Evolutionary conservation across 2,113 vertebrate genomes (phyloP), one percentile per base, ranked within the genome.

Genomic region (Malaclemys terrapin): DNA sequence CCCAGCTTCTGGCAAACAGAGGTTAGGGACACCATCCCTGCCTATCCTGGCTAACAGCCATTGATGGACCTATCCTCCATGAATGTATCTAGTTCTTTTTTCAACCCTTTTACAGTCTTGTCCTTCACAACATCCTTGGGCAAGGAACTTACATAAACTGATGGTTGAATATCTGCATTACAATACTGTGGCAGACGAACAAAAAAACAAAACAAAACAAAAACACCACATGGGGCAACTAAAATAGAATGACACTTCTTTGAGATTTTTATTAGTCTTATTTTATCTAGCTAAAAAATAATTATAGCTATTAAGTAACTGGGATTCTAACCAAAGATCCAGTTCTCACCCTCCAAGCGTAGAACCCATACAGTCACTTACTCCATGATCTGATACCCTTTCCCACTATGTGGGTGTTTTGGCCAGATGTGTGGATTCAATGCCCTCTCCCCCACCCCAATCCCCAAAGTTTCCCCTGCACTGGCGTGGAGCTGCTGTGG

Each of bases 151-250:
- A 62, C 11, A 79, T 79, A 54, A 2, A 38, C 24, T 38, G 76
- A 56, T 81, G 53, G 17, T 45, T 50, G 79, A 50, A 62, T 7
- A 53, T 90, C 82, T 83, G 29, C 47, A 79, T 3, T 27, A 54
- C 2, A 94, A 86, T 6, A 10, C 69, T 56, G 13, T 0, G 1
- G 13, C 0, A 4, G 35, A 1, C 72, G 47, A 49, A 49, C 10
- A 49, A 49, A 52, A 19, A 53, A 53, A 52, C 50, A 52, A 53
- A 52, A 8, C 1, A 27, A 20, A 42, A 42, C 42, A 42, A 69
- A 72, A 4, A 52, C 24, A 24, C 57, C 27, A 47, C 42, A 45
- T 25, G 38, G 25, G 75, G 25, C 45, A 3, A 9, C 13, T 76
- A 29, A 83, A 91, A 31, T 13, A 59, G n/a, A 29, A 45, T 11